Evolutionary conservation across 2,797 vertebrate genomes (phyloP).

Genomic region (Spondyliosoma cantharus): DNA sequence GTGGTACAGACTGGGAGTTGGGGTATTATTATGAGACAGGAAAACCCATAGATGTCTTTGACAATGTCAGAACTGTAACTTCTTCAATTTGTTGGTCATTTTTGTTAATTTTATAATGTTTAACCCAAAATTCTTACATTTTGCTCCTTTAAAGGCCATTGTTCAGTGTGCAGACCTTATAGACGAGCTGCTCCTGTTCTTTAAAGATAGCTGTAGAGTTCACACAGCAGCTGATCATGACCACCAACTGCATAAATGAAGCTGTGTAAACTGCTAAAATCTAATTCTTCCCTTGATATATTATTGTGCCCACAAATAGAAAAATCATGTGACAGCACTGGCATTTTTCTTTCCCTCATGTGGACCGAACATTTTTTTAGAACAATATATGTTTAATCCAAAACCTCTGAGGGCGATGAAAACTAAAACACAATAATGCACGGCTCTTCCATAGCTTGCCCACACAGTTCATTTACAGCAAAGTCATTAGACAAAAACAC

Average conservation of each 20-base stretch:
- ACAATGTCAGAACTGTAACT: no score
- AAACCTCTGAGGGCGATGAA: neutral
- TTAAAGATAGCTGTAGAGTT: neutral
- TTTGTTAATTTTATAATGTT: no score
- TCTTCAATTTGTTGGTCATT: no score
- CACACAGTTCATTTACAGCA: constrained; percentile 28
- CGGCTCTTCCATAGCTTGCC: neutral
- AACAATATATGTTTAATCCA: neutral
- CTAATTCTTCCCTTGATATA: neutral
- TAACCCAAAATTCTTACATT: no score
- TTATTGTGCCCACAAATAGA: constrained; percentile 5
- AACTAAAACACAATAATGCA: constrained; percentile 8
- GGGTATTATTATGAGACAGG: no score
- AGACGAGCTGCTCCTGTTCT: neutral
- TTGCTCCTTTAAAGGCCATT: no score
- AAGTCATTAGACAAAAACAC: constrained; percentile 45
- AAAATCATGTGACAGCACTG: constrained; percentile 17
- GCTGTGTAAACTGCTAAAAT: neutral
- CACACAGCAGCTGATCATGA: neutral
- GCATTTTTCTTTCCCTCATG: constrained; percentile 14
- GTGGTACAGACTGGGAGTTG: no score
- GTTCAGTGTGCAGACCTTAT: neutral
- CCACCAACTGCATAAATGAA: neutral
- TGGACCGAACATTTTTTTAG: constrained; percentile 11
- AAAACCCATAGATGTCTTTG: no score